phyloP scores from a whole-genome alignment of 2,113 vertebrate genomes.

The Oryzias curvinotus region DNA sequence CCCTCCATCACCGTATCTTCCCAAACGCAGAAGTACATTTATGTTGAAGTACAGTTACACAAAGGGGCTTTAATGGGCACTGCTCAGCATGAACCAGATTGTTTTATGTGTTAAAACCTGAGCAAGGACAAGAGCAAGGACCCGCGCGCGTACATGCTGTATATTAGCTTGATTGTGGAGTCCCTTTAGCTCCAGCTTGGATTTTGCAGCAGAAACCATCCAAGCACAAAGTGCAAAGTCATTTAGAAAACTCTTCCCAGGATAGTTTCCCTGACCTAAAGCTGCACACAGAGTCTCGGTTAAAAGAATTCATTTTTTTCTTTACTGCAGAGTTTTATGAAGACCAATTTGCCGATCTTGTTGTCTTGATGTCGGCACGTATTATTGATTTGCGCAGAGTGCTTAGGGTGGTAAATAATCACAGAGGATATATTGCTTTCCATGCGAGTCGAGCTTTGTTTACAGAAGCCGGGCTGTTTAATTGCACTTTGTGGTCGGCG shows the following conservation, averaged over 20 bases:
- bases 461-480: slow-evolving; percentile 56
- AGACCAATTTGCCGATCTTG: slow-evolving; percentile 57
- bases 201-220: slow-evolving; percentile 49
- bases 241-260: slow-evolving; percentile 25
- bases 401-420: slow-evolving; percentile 70
- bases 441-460: slow-evolving; percentile 67
- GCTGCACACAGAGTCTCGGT: slow-evolving; percentile 26
- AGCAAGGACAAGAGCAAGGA: background rate
- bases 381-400: slow-evolving; percentile 73
- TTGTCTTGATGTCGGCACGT: slow-evolving; percentile 71
- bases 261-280: slow-evolving; percentile 39
- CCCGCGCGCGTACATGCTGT: slow-evolving; percentile 9
- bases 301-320: slow-evolving; percentile 19
- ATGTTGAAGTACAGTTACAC: too few species aligned
- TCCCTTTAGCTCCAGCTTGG: slow-evolving; percentile 61
- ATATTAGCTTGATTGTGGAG: slow-evolving; percentile 44
- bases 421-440: slow-evolving; percentile 60
- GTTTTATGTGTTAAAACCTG: too few species aligned
- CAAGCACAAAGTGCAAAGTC: slow-evolving; percentile 43
- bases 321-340: slow-evolving; percentile 46
- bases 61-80: too few species aligned
- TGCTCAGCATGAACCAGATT: too few species aligned
- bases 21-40: too few species aligned
- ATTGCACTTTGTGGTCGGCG: slow-evolving; percentile 59
- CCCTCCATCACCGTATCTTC: too few species aligned